Evolutionary conservation across 2,888 invertebrate species (phyloP), one percentile per base, ranked within the genome.

Genomic region (Phortica okadai): DNA sequence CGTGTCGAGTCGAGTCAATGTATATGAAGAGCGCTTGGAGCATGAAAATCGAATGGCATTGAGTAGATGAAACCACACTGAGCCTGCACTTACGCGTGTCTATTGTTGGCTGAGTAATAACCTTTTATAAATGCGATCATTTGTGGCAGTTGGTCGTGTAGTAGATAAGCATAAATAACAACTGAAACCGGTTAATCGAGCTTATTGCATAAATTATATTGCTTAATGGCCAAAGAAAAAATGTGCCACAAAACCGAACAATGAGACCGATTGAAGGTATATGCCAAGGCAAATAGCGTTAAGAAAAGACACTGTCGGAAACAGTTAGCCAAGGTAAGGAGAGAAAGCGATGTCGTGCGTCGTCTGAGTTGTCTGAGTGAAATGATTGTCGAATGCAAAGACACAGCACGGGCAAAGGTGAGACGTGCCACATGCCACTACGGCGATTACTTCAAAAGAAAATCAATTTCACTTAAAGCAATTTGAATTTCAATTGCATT

Each of bases 201-300:
- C 84, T 89, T 89, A 89, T 89, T 89, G 89, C 83, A 86, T 84
- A 84, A 83, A 89, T 88, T 88, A 87, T 85, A 81, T 80, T 82
- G 78, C 79, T 80, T 81, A 82, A 81, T 77, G 79, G 80, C 78
- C 62, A 78, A 70, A 25, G 44, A 54, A 70, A 44, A 62, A 58
- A 21, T 21, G 16, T 59, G 59, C 44, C 44, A 16, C 10, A 16
- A 21, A n/a, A 21, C 21, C 10, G 25, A 25, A 21, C 25, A 62
- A 62, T 62, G 21, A 11, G 25, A 21, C 25, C 62, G 21, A 62
- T 62, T 62, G 62, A 62, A 1, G 0, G 50, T 1, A 50, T 25
- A 62, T 62, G 16, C n/a, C 21, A 16, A 10, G 59, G 21, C 62
- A 50, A 50, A 50, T 50, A 0, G 2, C 2, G 50, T 50, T 50